These are phyloP conservation scores for Chaetops frenatus DNA, from an alignment of 2,113 vertebrate genomes.

Conservation along the genomic window DNA sequence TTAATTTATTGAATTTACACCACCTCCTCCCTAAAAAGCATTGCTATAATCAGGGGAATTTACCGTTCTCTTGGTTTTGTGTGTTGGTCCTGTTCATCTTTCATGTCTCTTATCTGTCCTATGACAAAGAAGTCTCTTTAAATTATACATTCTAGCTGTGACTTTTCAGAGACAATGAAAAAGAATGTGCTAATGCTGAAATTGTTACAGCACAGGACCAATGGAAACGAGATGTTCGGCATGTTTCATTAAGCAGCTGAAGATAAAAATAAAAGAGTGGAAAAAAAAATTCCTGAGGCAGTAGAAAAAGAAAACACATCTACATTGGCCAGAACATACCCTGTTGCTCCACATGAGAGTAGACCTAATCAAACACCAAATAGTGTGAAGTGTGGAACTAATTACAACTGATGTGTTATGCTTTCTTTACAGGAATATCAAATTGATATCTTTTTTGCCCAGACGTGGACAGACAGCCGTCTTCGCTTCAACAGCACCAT, in stretches of 20 bases:
- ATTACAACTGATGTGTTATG: not conserved
- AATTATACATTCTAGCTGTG: not conserved
- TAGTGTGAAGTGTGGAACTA: not conserved
- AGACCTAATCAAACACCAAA: not conserved
- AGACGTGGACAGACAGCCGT: constrained; percentile 94
- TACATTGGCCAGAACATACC: not conserved
- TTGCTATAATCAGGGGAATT: not conserved
- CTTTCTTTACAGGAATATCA: constrained; percentile 87
- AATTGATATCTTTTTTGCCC: constrained; percentile 97
- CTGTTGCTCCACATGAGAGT: not conserved
- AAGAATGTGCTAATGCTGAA: not conserved
- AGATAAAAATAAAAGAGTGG: not conserved
- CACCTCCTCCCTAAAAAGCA: not conserved
- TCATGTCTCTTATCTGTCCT: not conserved
- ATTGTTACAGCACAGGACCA: not conserved
- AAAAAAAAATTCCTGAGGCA: not conserved
- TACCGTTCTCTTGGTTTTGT: not conserved
- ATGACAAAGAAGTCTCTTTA: not conserved
- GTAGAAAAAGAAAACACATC: not conserved
- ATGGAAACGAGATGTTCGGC: not conserved
- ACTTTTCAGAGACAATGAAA: not conserved
- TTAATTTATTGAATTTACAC: not conserved
- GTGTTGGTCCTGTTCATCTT: not conserved
- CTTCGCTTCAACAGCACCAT: constrained; percentile 95
- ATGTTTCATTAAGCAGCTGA: not conserved